Conservation (phyloP, 2,888 invertebrate genomes). For the Mamestra brassicae region DNA sequence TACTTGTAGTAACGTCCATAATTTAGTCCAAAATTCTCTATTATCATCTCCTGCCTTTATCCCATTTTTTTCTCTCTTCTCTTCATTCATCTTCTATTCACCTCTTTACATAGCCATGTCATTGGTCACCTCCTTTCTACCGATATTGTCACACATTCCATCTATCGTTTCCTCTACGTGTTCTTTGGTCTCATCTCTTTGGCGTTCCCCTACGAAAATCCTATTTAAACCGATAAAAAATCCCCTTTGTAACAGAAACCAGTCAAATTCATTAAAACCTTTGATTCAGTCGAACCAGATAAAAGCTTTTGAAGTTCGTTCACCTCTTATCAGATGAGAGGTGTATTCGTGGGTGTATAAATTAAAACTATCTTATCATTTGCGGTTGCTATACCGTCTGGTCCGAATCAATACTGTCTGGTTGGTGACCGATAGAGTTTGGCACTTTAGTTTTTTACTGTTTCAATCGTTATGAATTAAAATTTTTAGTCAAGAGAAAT, state of each 20-base stretch:
- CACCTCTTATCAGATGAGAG: constrained; percentile 33
- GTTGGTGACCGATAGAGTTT: neutral
- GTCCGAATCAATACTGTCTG: neutral
- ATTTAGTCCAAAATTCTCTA: no score
- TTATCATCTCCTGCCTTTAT: no score
- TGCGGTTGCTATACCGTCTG: constrained; percentile 10
- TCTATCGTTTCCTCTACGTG: neutral
- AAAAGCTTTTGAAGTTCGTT: constrained; percentile 31
- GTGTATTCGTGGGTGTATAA: constrained; percentile 20
- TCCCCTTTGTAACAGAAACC: neutral
- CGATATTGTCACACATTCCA: neutral
- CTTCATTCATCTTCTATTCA: neutral
- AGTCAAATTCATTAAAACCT: neutral
- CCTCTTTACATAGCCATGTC: neutral
- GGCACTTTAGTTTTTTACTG: neutral
- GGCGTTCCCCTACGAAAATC: neutral
- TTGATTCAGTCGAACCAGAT: constrained; percentile 19
- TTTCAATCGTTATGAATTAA: neutral
- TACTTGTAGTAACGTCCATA: no score
- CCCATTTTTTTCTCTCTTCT: no score
- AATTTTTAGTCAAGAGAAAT: neutral
- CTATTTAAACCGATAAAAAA: neutral
- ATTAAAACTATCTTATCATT: constrained; percentile 30
- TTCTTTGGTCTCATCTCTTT: neutral
- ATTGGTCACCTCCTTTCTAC: neutral